Evolutionary conservation across 2,888 invertebrate species (phyloP).

Genomic region (Tanaodytes sp.): DNA sequence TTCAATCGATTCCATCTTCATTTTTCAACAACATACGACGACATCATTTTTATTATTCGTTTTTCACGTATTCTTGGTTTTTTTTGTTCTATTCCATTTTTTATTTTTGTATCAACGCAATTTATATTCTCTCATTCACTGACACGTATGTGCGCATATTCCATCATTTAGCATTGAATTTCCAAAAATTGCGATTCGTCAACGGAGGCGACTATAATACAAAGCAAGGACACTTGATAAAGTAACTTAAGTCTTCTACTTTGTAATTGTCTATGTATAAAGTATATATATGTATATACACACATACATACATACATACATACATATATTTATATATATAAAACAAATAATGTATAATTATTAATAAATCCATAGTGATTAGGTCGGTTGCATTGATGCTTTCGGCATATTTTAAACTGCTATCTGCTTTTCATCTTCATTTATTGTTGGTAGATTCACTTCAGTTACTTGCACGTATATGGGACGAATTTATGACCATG

Average conservation of each 20-base stretch:
- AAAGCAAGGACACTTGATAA: slow-evolving; percentile 79
- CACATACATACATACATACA: slow-evolving; percentile 7
- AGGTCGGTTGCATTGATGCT: slow-evolving; percentile 66
- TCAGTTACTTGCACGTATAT: slow-evolving; percentile 19
- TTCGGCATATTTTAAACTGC: slow-evolving; percentile 57
- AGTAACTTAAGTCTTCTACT: slow-evolving; percentile 77
- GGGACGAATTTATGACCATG: slow-evolving; percentile 32
- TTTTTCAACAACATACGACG: slow-evolving; percentile 68
- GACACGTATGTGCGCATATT: slow-evolving; percentile 44
- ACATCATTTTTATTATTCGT: slow-evolving; percentile 13
- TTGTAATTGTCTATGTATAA: slow-evolving; percentile 72
- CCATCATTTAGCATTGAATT: slow-evolving; percentile 53
- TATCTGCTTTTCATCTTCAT: too few species aligned
- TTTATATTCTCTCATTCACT: slow-evolving; percentile 39
- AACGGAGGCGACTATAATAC: slow-evolving; percentile 75
- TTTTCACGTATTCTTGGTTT: slow-evolving; percentile 3
- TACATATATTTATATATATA: slow-evolving; percentile 64
- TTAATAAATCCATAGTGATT: slow-evolving; percentile 70
- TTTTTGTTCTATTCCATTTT: slow-evolving; percentile 51
- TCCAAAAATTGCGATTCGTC: slow-evolving; percentile 70
- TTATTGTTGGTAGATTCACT: slow-evolving; percentile 7
- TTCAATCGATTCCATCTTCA: slow-evolving; percentile 29
- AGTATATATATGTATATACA: neutral
- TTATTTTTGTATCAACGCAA: slow-evolving; percentile 56
- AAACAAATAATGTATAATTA: slow-evolving; percentile 71